These are phyloP conservation scores for Enteromius mattozi DNA, from an alignment of 2,797 vertebrate genomes.

Conservation along the genomic window DNA sequence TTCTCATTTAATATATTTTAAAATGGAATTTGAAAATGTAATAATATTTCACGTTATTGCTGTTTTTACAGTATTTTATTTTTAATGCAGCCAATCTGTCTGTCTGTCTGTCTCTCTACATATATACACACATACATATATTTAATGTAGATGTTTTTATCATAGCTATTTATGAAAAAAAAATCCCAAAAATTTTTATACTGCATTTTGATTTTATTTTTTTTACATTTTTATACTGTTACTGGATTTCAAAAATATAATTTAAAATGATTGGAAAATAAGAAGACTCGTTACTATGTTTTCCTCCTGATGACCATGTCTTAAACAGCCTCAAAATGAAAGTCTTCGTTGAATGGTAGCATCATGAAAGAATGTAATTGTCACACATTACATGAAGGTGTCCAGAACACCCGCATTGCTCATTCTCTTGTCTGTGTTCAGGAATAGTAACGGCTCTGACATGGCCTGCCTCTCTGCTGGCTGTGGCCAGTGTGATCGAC, in stretches of 20 bases:
- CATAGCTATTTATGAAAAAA: no score
- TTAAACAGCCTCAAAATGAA: not conserved
- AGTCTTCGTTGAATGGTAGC: not conserved
- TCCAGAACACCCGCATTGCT: slow-evolving; percentile 3
- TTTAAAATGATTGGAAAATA: not conserved
- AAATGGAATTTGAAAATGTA: no score
- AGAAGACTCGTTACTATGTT: not conserved
- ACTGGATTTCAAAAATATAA: not conserved
- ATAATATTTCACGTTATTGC: no score
- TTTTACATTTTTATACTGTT: no score
- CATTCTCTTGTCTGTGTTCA: slow-evolving; percentile 60
- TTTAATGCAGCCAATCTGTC: no score
- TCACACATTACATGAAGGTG: not conserved
- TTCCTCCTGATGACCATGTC: no score
- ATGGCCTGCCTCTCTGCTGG: slow-evolving; percentile 90
- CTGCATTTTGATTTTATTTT: no score
- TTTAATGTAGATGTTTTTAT: no score
- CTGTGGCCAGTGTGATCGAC: slow-evolving; percentile 91
- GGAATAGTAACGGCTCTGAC: slow-evolving; percentile 91
- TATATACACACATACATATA: no score
- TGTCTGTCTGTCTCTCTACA: no score
- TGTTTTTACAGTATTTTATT: no score
- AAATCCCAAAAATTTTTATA: not conserved
- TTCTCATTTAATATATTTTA: no score
- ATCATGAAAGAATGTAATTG: not conserved